Conservation (phyloP, 2,888 invertebrate genomes). For the Hydroisotoma schaefferi region DNA sequence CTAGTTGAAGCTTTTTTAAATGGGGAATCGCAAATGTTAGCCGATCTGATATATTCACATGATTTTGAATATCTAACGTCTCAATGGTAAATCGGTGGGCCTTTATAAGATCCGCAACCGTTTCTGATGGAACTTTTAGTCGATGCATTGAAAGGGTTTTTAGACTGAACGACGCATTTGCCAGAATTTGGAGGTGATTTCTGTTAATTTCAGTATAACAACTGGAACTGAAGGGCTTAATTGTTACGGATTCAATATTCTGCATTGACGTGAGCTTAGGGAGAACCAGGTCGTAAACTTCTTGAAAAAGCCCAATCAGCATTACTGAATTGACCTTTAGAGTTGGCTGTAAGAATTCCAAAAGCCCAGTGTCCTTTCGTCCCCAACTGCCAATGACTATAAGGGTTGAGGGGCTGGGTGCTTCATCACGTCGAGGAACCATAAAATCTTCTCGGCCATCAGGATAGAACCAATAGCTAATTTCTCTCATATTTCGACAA, state of each 20-base stretch:
- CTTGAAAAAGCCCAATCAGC: slow-evolving; percentile 22
- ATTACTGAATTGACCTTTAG: slow-evolving; percentile 5
- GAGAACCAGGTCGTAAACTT: slow-evolving; percentile 24
- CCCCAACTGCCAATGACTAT: slow-evolving; percentile 28
- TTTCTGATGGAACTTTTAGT: slow-evolving; percentile 22
- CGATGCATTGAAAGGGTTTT: slow-evolving; percentile 13
- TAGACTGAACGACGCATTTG: slow-evolving; percentile 29
- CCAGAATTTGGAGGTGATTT: slow-evolving; percentile 31
- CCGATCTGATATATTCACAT: slow-evolving; percentile 30
- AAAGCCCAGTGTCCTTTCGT: slow-evolving; percentile 23
- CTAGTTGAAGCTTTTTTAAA: slow-evolving; percentile 21
- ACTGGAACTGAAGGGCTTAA: slow-evolving; percentile 19
- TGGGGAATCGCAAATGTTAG: slow-evolving; percentile 29
- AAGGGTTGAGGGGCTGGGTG: slow-evolving; percentile 2
- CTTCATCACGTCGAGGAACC: not conserved
- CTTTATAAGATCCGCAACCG: slow-evolving; percentile 22
- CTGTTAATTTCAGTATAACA: slow-evolving; percentile 18
- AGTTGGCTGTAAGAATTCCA: slow-evolving; percentile 24
- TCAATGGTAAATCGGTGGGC: slow-evolving; percentile 32
- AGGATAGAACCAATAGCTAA: slow-evolving; percentile 35
- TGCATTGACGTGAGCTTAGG: slow-evolving; percentile 27
- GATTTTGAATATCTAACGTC: slow-evolving; percentile 23
- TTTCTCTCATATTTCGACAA: slow-evolving; percentile 21
- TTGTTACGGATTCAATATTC: slow-evolving; percentile 25
- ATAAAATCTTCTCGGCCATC: slow-evolving; percentile 26